phyloP scores from a whole-genome alignment of 2,113 vertebrate species.

The Tricholaema leucomelas region DNA sequence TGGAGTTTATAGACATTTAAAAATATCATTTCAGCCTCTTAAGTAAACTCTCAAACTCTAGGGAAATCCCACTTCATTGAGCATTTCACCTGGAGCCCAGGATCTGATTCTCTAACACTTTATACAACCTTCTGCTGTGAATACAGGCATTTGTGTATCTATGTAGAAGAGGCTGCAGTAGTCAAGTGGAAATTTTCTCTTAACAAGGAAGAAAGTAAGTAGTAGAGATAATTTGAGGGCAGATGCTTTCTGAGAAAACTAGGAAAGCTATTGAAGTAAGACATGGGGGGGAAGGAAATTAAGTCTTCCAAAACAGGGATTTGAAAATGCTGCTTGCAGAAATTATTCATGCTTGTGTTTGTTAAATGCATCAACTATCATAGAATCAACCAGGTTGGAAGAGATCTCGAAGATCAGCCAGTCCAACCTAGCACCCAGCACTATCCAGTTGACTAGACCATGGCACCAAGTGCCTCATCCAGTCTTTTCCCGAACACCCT shows the following conservation, averaged over 20 bases:
- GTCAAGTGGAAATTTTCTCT: background rate
- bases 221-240: background rate
- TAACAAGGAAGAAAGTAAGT: background rate
- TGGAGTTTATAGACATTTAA: background rate
- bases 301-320: background rate
- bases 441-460: too few relatives aligned
- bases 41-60: background rate
- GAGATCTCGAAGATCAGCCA: too few relatives aligned
- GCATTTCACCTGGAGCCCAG: background rate
- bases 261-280: background rate
- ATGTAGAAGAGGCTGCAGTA: background rate
- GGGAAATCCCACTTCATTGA: background rate
- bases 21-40: background rate
- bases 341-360: background rate
- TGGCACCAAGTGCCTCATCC: too few relatives aligned
- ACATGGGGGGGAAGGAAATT: background rate
- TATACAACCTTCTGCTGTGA: background rate
- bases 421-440: too few relatives aligned
- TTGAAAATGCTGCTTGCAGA: background rate
- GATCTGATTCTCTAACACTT: background rate
- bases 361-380: background rate
- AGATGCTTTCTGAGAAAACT: background rate
- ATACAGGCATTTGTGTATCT: background rate
- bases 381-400: too few relatives aligned
- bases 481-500: too few relatives aligned